A percentile compares a stretch with the other conserved stretches of the same genome.
phyloP scores from a whole-genome alignment of 2,888 invertebrate species.

The Fabriciana adippe region DNA sequence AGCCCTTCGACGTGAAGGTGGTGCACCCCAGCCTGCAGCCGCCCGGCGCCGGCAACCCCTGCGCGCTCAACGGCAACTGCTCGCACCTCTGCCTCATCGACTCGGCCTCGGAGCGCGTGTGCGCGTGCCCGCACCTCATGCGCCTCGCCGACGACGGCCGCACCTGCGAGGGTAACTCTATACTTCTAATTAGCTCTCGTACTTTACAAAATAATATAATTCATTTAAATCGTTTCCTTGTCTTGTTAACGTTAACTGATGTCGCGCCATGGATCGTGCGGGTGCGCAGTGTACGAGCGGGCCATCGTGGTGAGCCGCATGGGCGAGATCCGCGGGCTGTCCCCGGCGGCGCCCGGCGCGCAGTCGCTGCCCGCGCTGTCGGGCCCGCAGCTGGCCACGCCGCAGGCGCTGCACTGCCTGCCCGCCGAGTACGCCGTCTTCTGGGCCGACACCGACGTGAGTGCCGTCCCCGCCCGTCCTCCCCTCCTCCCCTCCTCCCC shows the following conservation, averaged over 20 bases:
- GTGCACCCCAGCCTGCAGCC: constrained; percentile 74
- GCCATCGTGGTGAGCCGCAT: constrained; percentile 89
- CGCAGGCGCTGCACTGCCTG: constrained; percentile 87
- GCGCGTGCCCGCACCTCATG: constrained; percentile 95
- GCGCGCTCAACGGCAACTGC: constrained; percentile 88
- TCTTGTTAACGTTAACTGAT: too few relatives aligned
- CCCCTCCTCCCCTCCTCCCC: too few relatives aligned
- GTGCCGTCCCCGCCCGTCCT: neutral
- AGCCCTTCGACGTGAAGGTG: constrained; percentile 94
- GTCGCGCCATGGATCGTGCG: too few relatives aligned
- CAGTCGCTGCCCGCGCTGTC: constrained; percentile 92
- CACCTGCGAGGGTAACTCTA: constrained; percentile 84
- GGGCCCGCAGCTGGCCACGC: constrained; percentile 86
- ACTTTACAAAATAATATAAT: too few relatives aligned
- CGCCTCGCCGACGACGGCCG: constrained; percentile 84
- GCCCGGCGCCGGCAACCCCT: constrained; percentile 81
- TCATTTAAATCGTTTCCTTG: constrained; percentile 19
- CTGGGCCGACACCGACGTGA: constrained; percentile 89
- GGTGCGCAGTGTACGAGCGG: constrained; percentile 85
- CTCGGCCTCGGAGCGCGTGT: constrained; percentile 84
- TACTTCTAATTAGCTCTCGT: too few relatives aligned
- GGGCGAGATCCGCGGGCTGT: constrained; percentile 92
- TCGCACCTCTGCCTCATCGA: constrained; percentile 91
- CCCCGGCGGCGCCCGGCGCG: constrained; percentile 87
- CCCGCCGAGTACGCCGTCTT: constrained; percentile 85